Conservation (phyloP, 2,888 invertebrate species). For the Horisme vitalbata region DNA sequence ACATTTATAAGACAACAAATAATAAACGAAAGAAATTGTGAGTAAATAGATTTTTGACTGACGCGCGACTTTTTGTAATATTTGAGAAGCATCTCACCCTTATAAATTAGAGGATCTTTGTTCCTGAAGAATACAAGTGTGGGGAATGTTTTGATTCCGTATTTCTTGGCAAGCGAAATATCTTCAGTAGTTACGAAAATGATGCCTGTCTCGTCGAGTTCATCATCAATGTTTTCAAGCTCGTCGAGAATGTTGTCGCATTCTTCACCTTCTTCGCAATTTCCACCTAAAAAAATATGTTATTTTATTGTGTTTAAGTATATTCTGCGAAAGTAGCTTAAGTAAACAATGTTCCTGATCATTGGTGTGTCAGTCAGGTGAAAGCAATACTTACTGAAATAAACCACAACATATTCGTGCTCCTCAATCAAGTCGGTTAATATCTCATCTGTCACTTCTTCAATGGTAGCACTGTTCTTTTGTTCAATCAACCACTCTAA, state of each 20-base stretch:
- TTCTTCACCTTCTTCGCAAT: constrained; percentile 93
- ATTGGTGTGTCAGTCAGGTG: no score
- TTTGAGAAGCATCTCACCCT: no score
- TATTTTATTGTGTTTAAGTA: not conserved
- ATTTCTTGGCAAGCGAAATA: constrained; percentile 89
- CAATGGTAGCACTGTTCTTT: constrained; percentile 94
- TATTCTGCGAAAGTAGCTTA: no score
- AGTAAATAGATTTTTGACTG: no score
- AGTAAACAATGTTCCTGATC: no score
- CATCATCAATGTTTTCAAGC: constrained; percentile 96
- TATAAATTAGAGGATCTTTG: constrained; percentile 92
- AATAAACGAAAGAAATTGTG: no score
- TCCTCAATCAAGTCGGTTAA: constrained; percentile 92
- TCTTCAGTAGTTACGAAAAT: constrained; percentile 97
- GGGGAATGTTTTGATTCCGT: constrained; percentile 92
- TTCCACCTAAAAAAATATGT: constrained; percentile 83
- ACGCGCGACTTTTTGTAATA: no score
- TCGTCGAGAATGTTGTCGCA: constrained; percentile 93
- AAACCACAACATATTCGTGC: constrained; percentile 96
- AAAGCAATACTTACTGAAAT: constrained; percentile 87
- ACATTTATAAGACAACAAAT: not conserved
- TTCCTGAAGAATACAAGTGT: constrained; percentile 95
- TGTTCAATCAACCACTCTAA: constrained; percentile 94
- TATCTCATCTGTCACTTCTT: constrained; percentile 97
- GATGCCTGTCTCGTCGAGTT: constrained; percentile 95